These are phyloP conservation scores for Osmerus mordax DNA, from an alignment of 2,113 vertebrate species.

Conservation along the genomic window DNA sequence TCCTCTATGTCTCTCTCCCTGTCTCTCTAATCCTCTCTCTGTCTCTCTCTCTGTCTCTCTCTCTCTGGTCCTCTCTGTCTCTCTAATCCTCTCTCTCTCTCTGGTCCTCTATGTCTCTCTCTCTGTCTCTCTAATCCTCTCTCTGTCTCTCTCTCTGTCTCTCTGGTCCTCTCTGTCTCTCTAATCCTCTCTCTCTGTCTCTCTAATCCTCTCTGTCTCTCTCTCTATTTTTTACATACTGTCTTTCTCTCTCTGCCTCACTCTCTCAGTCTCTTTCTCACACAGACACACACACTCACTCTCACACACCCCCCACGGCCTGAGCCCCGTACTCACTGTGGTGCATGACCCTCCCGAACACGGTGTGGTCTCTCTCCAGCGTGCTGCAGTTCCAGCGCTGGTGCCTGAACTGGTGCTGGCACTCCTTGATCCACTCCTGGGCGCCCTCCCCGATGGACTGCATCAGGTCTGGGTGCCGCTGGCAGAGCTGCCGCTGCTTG, in stretches of 20 bases:
- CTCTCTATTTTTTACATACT: too few relatives aligned
- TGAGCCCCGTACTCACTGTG: constrained; percentile 78
- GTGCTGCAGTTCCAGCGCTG: constrained; percentile 99
- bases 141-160: too few relatives aligned
- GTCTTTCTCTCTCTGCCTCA: too few relatives aligned
- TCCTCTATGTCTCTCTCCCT: too few relatives aligned
- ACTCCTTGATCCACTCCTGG: constrained; percentile 95
- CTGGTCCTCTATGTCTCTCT: too few relatives aligned
- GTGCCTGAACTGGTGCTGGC: constrained; percentile 95
- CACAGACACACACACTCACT: neutral
- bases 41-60: neutral
- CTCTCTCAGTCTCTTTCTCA: constrained; percentile 4
- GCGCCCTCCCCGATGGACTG: constrained; percentile 92
- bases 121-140: too few relatives aligned
- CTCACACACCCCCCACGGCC: neutral
- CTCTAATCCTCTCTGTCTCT: too few relatives aligned
- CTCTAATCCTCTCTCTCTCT: too few relatives aligned
- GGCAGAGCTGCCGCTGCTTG: constrained; percentile 95
- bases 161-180: too few relatives aligned
- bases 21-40: too few relatives aligned
- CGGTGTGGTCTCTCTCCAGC: constrained; percentile 93
- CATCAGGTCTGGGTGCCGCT: constrained; percentile 95
- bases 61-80: too few relatives aligned
- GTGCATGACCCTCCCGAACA: constrained; percentile 95
- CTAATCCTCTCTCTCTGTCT: too few relatives aligned